Evolutionary conservation across 2,113 vertebrate species (phyloP).

Genomic region (Gobius niger): DNA sequence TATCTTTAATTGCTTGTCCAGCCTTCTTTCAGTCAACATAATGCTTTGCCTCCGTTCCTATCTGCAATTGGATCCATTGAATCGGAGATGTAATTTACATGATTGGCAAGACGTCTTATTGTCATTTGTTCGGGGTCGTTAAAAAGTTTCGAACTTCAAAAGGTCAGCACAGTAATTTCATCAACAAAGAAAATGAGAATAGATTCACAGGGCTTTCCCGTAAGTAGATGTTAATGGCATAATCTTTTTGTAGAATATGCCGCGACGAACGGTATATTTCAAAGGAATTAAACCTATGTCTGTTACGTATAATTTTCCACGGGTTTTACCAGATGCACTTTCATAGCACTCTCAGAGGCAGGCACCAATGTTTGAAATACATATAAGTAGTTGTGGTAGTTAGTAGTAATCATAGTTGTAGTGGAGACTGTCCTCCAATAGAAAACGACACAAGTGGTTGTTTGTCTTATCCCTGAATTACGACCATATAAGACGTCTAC

Average conservation of each 20-base stretch:
- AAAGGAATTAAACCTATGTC: neutral
- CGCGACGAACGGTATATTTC: neutral
- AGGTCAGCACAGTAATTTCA: slow-evolving; percentile 60
- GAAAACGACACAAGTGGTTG: too few species aligned
- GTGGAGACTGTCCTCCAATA: too few species aligned
- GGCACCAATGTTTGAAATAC: too few species aligned
- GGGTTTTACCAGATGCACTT: too few species aligned
- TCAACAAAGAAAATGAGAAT: slow-evolving; percentile 37
- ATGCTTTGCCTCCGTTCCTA: slow-evolving; percentile 46
- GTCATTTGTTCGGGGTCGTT: slow-evolving; percentile 45
- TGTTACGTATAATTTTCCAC: neutral
- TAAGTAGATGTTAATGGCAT: neutral
- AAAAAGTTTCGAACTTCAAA: slow-evolving; percentile 55
- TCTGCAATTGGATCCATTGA: slow-evolving; percentile 52
- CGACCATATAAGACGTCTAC: too few species aligned
- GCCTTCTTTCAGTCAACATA: slow-evolving; percentile 65
- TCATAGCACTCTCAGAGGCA: too few species aligned
- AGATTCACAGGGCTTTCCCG: slow-evolving; percentile 40
- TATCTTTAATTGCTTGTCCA: slow-evolving; percentile 68
- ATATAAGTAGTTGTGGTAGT: too few species aligned
- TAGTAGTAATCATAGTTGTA: too few species aligned
- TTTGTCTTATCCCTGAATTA: too few species aligned
- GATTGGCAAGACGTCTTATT: slow-evolving; percentile 62
- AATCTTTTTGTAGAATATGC: neutral
- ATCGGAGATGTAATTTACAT: slow-evolving; percentile 63